Conservation (phyloP, 2,797 vertebrate genomes). For the Poecilia wingei region DNA sequence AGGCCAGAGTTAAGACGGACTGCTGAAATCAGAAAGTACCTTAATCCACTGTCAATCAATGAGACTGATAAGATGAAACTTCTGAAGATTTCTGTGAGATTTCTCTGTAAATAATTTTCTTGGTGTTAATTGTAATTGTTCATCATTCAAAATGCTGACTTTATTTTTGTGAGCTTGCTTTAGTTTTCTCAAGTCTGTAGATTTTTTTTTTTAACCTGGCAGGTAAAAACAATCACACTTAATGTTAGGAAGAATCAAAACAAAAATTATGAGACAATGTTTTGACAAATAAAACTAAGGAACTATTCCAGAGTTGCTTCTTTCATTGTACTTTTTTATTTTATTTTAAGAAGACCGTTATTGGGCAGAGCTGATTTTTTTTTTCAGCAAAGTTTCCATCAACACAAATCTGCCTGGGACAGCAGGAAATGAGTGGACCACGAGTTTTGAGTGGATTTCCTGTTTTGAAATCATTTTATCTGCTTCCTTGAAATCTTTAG, state of each 20-base stretch:
- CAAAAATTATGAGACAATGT: background rate
- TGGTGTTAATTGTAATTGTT: background rate
- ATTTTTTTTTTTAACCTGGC: background rate
- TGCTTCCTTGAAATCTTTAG: conserved; percentile 15
- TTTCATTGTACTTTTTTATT: background rate
- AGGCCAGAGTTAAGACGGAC: background rate
- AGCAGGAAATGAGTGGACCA: background rate
- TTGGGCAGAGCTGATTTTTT: background rate
- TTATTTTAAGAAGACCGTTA: background rate
- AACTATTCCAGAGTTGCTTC: background rate
- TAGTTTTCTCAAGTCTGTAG: background rate
- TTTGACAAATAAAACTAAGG: conserved; percentile 28
- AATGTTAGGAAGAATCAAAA: background rate
- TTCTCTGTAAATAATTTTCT: background rate
- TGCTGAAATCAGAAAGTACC: background rate
- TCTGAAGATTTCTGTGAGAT: background rate
- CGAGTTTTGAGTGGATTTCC: background rate
- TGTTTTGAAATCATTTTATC: conserved; percentile 14
- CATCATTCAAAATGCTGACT: background rate
- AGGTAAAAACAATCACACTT: background rate
- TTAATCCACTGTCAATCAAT: background rate
- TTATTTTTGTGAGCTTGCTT: background rate
- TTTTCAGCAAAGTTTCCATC: background rate
- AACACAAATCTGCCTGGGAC: background rate
- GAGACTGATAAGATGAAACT: background rate